phyloP scores from a whole-genome alignment of 2,797 vertebrate genomes.

The Ptychadena robeensis region DNA sequence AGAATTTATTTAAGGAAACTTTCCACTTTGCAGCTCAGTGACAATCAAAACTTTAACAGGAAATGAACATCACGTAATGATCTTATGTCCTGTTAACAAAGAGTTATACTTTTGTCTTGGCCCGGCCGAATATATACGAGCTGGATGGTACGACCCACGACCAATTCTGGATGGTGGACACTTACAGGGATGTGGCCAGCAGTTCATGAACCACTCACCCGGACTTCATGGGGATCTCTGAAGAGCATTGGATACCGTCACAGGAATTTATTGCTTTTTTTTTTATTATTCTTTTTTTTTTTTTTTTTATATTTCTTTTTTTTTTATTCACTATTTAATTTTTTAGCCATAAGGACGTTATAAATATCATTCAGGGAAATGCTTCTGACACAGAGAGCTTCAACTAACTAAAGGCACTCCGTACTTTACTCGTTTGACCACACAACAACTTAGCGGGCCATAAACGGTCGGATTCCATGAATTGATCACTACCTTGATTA shows the following conservation, averaged over 20 bases:
- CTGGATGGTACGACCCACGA: conserved; percentile 80
- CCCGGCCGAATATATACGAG: conserved; percentile 82
- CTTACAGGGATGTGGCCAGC: conserved; percentile 77
- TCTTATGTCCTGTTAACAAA: neutral
- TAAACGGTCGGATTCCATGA: too few species aligned
- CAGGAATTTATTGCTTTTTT: conserved; percentile 77
- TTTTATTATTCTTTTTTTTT: too few species aligned
- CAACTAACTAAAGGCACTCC: too few species aligned
- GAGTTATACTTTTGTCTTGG: neutral
- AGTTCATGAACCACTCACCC: conserved; percentile 79
- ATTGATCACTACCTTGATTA: too few species aligned
- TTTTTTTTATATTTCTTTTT: too few species aligned
- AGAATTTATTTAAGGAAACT: neutral
- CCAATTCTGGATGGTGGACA: conserved; percentile 77
- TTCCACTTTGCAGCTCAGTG: neutral
- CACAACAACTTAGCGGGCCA: too few species aligned
- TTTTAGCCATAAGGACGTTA: too few species aligned
- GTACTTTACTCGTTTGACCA: too few species aligned
- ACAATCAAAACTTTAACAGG: neutral
- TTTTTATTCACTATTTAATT: too few species aligned
- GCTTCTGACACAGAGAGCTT: too few species aligned
- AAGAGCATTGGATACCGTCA: conserved; percentile 81
- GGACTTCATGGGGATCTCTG: conserved; percentile 84
- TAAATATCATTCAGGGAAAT: too few species aligned
- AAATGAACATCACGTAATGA: neutral